Evolutionary conservation across 2,888 invertebrate genomes (phyloP).

Genomic region (Nesidiocoris tenuis): DNA sequence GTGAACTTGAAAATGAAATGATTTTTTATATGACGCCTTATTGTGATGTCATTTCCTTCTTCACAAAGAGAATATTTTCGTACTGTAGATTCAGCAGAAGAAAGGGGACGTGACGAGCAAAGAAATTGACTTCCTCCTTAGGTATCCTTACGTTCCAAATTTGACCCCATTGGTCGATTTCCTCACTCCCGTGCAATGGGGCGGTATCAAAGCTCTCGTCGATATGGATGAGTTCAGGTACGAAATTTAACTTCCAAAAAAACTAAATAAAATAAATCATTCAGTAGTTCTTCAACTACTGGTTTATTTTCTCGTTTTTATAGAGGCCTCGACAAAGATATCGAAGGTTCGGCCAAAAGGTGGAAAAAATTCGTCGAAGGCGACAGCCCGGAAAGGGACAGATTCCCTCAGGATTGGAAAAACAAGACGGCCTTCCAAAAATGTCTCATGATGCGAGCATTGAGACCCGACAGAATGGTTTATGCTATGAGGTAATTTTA

Average conservation of each 20-base stretch:
- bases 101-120: slow-evolving; percentile 67
- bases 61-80: too few species aligned
- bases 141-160: slow-evolving; percentile 77
- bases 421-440: slow-evolving; percentile 80
- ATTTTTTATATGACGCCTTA: too few species aligned
- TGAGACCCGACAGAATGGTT: slow-evolving; percentile 91
- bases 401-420: slow-evolving; percentile 95
- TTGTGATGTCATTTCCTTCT: too few species aligned
- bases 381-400: slow-evolving; percentile 90
- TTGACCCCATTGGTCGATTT: slow-evolving; percentile 77
- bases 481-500: slow-evolving; percentile 77
- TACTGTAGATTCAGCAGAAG: slow-evolving; percentile 61
- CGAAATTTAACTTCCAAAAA: neutral
- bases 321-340: slow-evolving; percentile 82
- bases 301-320: slow-evolving; percentile 52
- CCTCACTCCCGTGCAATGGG: slow-evolving; percentile 74
- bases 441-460: slow-evolving; percentile 87
- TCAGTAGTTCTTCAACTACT: neutral
- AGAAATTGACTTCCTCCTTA: slow-evolving; percentile 83
- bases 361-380: slow-evolving; percentile 93
- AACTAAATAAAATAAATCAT: neutral
- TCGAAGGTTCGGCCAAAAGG: slow-evolving; percentile 84
- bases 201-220: slow-evolving; percentile 76
- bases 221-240: slow-evolving; percentile 68
- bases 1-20: too few species aligned